Base-by-base conservation (phyloP, 2,797 vertebrate genomes). In the Caiman crocodilus region DNA sequence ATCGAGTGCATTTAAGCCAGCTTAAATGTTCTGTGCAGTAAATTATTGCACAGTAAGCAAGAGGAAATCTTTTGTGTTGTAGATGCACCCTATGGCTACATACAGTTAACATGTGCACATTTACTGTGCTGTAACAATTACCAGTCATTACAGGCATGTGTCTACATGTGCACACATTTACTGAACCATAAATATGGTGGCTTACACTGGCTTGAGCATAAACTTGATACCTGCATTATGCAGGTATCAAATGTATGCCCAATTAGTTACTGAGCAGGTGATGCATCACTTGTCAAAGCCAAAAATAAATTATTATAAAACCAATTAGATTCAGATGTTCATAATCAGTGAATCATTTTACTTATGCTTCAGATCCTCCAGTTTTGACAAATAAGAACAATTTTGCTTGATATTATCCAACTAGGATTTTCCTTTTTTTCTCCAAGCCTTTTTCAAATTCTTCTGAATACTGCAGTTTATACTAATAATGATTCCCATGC, bases 241-340 rank as follows among this genome's bases (percentile, higher is more conserved):
- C 10, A 50, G 42, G 42, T 50, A 50, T 50, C 42, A 50, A 50
- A 50, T 50, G 9, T 50, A 50, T 50, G 42, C 42, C 42, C 42
- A 50, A 50, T 50, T 50, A 50, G 42, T 50, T 50, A 50, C 42
- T 50, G 42, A 50, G 42, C 42, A 50, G 42, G 42, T 50, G 10
- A 50, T 59, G 89, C 59, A 78, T 26, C 69, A n/a, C 67, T 80
- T 89, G 87, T 86, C 91, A 85, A n/a, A 58, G 56, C 9, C 85
- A 84, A 82, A 55, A 78, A 79, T 42, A 82, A 50, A 73, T 74
- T 89, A 89, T 92, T 92, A 86, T 78, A 86, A 92, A 89, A 89
- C 65, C 78, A 92, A 89, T 82, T 85, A 92, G 64, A 83, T 82
- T 86, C 64, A 78, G 28, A 82, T 81, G 61, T 80, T 80, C 76